phyloP scores from a whole-genome alignment of 2,113 vertebrate species.

The Saccopteryx leptura region DNA sequence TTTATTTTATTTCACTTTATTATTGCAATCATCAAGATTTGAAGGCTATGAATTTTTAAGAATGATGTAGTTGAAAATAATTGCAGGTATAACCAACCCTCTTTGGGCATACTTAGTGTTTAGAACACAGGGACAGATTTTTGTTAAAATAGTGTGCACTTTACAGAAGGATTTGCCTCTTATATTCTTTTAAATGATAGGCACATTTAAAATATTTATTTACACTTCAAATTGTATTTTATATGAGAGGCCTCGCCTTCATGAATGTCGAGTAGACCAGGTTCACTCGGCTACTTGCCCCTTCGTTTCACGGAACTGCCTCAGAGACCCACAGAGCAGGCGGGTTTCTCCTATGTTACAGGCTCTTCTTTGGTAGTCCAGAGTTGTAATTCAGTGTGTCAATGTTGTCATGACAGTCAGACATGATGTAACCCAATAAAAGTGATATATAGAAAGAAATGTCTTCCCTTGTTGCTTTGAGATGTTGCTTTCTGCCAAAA shows the following conservation, averaged over 20 bases:
- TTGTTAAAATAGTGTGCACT: not conserved
- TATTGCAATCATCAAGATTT: not conserved
- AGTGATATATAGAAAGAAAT: constrained; percentile 38
- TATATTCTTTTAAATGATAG: not conserved
- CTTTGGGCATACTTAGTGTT: not conserved
- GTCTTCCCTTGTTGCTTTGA: constrained; percentile 10
- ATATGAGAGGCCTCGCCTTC: not conserved
- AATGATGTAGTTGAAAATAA: not conserved
- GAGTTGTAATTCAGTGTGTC: not conserved
- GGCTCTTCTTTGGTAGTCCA: not conserved
- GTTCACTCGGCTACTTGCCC: not conserved
- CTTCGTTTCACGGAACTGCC: not conserved
- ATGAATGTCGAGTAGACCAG: not conserved
- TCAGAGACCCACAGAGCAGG: not conserved
- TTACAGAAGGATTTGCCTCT: not conserved
- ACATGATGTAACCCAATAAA: constrained; percentile 62
- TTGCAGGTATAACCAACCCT: not conserved
- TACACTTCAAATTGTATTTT: constrained; percentile 25
- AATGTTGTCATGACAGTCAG: constrained; percentile 59
- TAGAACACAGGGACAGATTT: not conserved
- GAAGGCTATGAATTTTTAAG: not conserved
- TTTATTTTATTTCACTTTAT: not conserved
- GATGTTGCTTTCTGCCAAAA: constrained; percentile 45
- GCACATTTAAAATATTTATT: not conserved
- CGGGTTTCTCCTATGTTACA: not conserved